phyloP scores from a whole-genome alignment of 2,888 invertebrate species.

The Melinopterus prodromus region DNA sequence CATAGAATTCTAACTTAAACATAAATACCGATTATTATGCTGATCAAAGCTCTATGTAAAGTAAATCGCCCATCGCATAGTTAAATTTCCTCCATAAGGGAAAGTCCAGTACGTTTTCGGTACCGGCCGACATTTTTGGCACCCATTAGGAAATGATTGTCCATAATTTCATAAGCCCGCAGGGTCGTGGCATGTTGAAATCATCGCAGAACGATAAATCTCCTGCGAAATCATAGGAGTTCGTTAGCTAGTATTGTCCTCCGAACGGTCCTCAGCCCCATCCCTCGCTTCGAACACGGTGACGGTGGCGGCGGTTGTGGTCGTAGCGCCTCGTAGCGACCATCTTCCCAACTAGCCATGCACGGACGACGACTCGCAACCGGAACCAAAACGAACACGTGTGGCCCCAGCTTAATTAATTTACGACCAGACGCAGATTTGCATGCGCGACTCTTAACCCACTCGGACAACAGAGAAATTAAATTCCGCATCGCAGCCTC shows the following conservation, averaged over 20 bases:
- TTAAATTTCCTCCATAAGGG: no score
- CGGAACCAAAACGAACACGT: constrained; percentile 26
- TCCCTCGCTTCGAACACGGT: not conserved
- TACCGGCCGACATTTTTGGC: not conserved
- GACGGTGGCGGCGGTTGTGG: not conserved
- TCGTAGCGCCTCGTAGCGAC: not conserved
- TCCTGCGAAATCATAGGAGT: constrained; percentile 56
- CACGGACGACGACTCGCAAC: not conserved
- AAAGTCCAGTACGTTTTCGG: no score
- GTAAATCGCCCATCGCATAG: no score
- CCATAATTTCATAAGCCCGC: constrained; percentile 15
- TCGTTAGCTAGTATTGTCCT: constrained; percentile 60
- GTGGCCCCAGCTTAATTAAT: constrained; percentile 56
- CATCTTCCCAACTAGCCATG: constrained; percentile 4
- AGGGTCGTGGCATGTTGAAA: not conserved
- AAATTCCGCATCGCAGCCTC: constrained; percentile 52
- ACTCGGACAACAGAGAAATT: constrained; percentile 62
- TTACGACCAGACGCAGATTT: constrained; percentile 59
- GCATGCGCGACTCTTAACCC: constrained; percentile 61
- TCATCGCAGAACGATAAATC: constrained; percentile 51
- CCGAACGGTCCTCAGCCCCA: constrained; percentile 39
- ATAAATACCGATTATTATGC: no score
- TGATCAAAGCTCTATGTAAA: no score
- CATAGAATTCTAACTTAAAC: no score
- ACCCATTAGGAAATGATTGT: constrained; percentile 17